Conservation (phyloP, 2,113 vertebrate genomes). For the Progne subis region DNA sequence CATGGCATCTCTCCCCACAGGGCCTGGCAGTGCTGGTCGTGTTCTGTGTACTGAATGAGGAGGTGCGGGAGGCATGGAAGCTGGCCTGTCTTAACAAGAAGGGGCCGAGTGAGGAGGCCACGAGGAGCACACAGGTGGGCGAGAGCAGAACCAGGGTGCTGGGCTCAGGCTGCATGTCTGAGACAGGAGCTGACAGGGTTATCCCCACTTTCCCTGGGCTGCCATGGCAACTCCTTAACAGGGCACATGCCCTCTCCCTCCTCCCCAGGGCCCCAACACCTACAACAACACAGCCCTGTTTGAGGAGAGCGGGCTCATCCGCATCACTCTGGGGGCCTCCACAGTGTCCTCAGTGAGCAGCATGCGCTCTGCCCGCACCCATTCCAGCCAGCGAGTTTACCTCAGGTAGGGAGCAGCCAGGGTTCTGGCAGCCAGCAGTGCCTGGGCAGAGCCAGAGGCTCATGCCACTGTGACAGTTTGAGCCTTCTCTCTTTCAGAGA, state of each 20-base stretch:
- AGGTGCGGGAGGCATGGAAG: slow-evolving; percentile 91
- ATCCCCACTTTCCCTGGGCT: not conserved
- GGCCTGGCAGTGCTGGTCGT: slow-evolving; percentile 88
- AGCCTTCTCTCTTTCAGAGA: slow-evolving; percentile 78
- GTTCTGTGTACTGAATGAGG: slow-evolving; percentile 91
- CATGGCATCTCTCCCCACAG: slow-evolving; percentile 49
- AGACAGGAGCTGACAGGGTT: not conserved
- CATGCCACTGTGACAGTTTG: not conserved
- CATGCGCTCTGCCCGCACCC: slow-evolving; percentile 83
- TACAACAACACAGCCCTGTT: slow-evolving; percentile 94
- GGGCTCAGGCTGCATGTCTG: not conserved
- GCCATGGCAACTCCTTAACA: not conserved
- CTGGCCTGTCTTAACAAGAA: slow-evolving; percentile 88
- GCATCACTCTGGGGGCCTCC: slow-evolving; percentile 95
- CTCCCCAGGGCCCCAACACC: slow-evolving; percentile 82
- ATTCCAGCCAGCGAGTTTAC: slow-evolving; percentile 79
- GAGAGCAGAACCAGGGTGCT: slow-evolving; percentile 45
- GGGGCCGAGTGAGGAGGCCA: slow-evolving; percentile 82
- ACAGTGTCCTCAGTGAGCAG: slow-evolving; percentile 98
- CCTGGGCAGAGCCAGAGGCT: not conserved
- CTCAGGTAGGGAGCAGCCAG: slow-evolving; percentile 61
- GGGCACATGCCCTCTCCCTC: not conserved
- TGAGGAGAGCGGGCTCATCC: slow-evolving; percentile 96
- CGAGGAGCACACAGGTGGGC: slow-evolving; percentile 79
- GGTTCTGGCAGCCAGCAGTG: not conserved